Conservation (phyloP, 1,140 invertebrate genomes). For the Aphidius gifuensis region DNA sequence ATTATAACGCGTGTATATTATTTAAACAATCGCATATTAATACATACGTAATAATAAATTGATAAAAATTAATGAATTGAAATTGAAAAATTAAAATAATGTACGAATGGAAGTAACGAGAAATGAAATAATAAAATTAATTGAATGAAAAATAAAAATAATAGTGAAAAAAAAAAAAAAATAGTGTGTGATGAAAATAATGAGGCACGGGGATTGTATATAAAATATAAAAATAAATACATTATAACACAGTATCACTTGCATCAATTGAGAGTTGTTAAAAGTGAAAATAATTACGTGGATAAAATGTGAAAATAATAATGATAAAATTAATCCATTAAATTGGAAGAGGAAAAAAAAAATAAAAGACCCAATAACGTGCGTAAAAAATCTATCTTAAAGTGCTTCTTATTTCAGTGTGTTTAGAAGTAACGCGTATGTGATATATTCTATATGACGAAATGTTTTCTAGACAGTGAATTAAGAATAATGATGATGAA, state of each 20-base stretch:
- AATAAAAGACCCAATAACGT: constrained; percentile 36
- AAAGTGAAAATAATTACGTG: constrained; percentile 26
- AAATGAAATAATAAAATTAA: constrained; percentile 13
- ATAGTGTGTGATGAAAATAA: constrained; percentile 11
- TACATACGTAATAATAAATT: constrained; percentile 46
- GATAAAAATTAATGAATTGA: constrained; percentile 15
- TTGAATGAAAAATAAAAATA: constrained; percentile 13
- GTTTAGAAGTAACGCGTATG: constrained; percentile 57
- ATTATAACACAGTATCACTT: constrained; percentile 32
- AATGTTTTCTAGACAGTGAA: constrained; percentile 45
- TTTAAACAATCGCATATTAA: constrained; percentile 8
- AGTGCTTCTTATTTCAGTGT: constrained; percentile 59
- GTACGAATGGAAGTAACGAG: background rate
- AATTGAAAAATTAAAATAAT: constrained; percentile 4
- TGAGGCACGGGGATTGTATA: constrained; percentile 41
- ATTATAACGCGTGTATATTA: background rate
- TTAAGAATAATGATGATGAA: constrained; percentile 26
- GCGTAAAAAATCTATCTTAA: constrained; percentile 56
- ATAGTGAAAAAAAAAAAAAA: constrained; percentile 10
- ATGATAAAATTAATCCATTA: constrained; percentile 30
- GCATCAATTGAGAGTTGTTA: constrained; percentile 40
- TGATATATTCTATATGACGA: constrained; percentile 56
- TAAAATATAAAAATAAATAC: constrained; percentile 49
- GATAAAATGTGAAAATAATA: constrained; percentile 32
- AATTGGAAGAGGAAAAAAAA: constrained; percentile 14